phyloP scores from a whole-genome alignment of 2,888 invertebrate genomes.

The Pristionchus exspectatus region DNA sequence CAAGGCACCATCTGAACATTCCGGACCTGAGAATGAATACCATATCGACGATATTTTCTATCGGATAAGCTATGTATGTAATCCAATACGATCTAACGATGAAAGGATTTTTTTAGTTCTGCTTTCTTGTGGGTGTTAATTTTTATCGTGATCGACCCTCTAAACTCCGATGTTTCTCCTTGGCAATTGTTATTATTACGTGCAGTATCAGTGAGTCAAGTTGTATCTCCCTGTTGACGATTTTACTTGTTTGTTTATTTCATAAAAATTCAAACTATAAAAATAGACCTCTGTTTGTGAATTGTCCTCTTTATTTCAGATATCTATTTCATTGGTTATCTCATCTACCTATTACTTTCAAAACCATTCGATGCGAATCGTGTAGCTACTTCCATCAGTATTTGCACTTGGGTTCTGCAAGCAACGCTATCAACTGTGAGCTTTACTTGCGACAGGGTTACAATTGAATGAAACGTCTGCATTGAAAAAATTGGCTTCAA shows the following conservation, averaged over 20 bases:
- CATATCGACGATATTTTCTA: neutral
- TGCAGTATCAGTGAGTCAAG: constrained; percentile 20
- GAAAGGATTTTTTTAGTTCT: neutral
- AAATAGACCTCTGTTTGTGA: too few species aligned
- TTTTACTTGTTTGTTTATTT: neutral
- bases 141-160: constrained; percentile 26
- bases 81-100: neutral
- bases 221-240: too few species aligned
- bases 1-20: too few species aligned
- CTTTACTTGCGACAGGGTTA: too few species aligned
- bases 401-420: constrained; percentile 14
- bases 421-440: constrained; percentile 37
- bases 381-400: neutral
- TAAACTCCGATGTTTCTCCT: neutral
- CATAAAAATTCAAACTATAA: neutral
- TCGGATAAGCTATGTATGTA: neutral
- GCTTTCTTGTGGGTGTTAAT: constrained; percentile 26
- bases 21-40: neutral
- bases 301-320: constrained; percentile 10
- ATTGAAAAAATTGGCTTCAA: neutral
- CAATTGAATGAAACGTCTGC: neutral
- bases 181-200: neutral
- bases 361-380: neutral
- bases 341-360: neutral
- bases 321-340: constrained; percentile 30